Evolutionary conservation across 2,888 invertebrate genomes (phyloP).

Genomic region (Odontocolon sp.): DNA sequence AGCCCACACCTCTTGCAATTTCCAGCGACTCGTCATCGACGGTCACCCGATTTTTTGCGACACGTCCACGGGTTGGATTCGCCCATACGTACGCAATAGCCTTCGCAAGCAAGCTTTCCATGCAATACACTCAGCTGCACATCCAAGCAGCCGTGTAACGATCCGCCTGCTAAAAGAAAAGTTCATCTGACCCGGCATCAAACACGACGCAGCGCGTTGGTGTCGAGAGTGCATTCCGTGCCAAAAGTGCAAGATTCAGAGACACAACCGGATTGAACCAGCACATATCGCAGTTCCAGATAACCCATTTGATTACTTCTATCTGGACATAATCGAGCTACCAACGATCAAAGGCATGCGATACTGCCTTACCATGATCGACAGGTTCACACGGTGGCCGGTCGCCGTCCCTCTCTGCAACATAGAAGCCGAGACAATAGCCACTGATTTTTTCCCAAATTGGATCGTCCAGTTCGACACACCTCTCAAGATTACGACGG

Average conservation of each 20-base stretch:
- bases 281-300: conserved; percentile 22
- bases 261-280: conserved; percentile 38
- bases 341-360: conserved; percentile 19
- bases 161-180: conserved; percentile 8
- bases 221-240: conserved; percentile 56
- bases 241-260: conserved; percentile 56
- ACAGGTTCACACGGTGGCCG: conserved; percentile 23
- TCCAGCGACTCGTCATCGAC: conserved; percentile 49
- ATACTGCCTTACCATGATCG: conserved; percentile 28
- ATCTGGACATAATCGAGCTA: conserved; percentile 10
- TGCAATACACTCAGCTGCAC: conserved; percentile 10
- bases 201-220: conserved; percentile 56
- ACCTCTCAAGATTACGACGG: conserved; percentile 22
- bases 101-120: conserved; percentile 24
- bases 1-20: conserved; percentile 1
- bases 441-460: too few species aligned
- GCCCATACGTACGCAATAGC: conserved; percentile 15
- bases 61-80: conserved; percentile 12
- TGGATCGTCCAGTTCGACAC: conserved; percentile 1
- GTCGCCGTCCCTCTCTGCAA: conserved; percentile 19
- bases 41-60: conserved; percentile 28
- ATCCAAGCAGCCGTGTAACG: conserved; percentile 31
- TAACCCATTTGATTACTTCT: conserved; percentile 17
- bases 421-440: conserved; percentile 17
- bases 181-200: conserved; percentile 55